Evolutionary conservation across 2,888 invertebrate species (phyloP).

Genomic region (Mimachlamys varia): DNA sequence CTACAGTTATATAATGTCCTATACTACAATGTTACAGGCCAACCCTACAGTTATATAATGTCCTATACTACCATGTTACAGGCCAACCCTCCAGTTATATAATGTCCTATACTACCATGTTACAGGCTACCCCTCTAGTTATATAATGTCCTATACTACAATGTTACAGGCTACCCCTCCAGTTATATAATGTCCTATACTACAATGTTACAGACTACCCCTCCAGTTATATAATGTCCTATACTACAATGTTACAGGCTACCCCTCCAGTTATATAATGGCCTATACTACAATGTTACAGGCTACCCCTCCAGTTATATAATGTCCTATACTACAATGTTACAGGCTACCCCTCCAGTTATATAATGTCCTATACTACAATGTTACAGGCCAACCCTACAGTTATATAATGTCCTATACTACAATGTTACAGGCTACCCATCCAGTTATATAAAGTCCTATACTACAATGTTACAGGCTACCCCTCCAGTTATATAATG

Average conservation of each 20-base stretch:
- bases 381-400: not conserved
- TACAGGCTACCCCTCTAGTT: not conserved
- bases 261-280: not conserved
- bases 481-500: not conserved
- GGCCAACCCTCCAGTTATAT: not conserved
- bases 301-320: not conserved
- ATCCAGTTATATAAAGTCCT: not conserved
- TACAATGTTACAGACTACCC: not conserved
- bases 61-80: not conserved
- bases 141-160: not conserved
- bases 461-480: not conserved
- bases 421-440: not conserved
- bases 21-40: not conserved
- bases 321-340: not conserved
- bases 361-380: not conserved
- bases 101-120: not conserved
- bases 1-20: not conserved
- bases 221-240: not conserved
- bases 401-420: not conserved
- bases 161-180: not conserved
- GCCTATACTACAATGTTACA: not conserved
- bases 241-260: not conserved
- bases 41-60: not conserved
- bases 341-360: not conserved
- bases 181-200: not conserved